Evolutionary conservation across 2,797 vertebrate genomes (phyloP).

Genomic region (Sebastiscus tertius): DNA sequence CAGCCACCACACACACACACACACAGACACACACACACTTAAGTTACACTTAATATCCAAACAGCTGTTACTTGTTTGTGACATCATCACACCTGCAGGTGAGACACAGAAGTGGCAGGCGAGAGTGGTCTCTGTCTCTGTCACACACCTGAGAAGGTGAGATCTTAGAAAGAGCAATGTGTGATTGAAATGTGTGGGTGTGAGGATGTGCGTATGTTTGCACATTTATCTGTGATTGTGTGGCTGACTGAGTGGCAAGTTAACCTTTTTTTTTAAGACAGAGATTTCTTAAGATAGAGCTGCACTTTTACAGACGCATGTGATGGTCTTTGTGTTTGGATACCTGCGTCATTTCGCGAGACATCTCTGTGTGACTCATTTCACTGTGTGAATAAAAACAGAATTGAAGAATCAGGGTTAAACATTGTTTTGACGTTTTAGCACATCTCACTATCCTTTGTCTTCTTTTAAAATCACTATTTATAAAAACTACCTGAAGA

Average conservation of each 20-base stretch:
- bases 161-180: conserved; percentile 49
- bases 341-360: too few relatives aligned
- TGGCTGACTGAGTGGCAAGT: neutral
- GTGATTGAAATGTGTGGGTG: conserved; percentile 20
- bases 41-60: conserved; percentile 27
- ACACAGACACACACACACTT: neutral
- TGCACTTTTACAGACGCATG: neutral
- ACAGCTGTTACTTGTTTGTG: conserved; percentile 51
- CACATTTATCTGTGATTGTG: neutral
- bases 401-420: neutral
- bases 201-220: neutral
- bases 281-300: neutral
- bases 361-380: neutral
- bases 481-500: neutral
- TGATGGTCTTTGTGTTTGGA: neutral
- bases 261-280: neutral
- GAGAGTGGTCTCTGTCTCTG: conserved; percentile 41
- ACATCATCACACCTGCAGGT: conserved; percentile 68
- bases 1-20: neutral
- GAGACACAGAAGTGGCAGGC: conserved; percentile 49
- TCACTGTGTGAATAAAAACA: neutral
- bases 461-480: neutral
- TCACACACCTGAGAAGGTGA: conserved; percentile 40
- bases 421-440: neutral
- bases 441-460: neutral